phyloP scores from a whole-genome alignment of 1,140 invertebrate species.

The Drosophila hydei region DNA sequence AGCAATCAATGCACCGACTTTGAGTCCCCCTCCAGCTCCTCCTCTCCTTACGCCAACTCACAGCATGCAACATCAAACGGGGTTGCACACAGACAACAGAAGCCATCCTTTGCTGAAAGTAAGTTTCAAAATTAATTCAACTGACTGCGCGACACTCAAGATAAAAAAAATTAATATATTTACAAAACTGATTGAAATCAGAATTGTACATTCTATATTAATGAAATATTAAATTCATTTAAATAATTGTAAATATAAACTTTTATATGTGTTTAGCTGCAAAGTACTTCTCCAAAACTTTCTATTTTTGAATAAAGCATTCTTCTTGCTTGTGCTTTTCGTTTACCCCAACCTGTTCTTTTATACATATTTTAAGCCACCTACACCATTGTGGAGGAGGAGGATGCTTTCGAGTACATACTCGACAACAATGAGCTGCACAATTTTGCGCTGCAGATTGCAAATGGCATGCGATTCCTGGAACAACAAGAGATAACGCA shows the following conservation, averaged over 20 bases:
- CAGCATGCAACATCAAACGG: conserved; percentile 11
- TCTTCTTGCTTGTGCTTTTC: too few relatives aligned
- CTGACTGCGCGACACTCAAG: too few relatives aligned
- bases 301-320: too few relatives aligned
- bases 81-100: neutral
- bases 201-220: too few relatives aligned
- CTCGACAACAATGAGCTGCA: conserved; percentile 86
- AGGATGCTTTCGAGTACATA: conserved; percentile 78
- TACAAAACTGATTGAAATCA: too few relatives aligned
- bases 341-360: neutral
- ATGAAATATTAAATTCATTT: too few relatives aligned
- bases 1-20: conserved; percentile 45
- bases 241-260: too few relatives aligned
- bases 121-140: conserved; percentile 11
- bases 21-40: neutral
- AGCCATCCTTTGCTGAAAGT: conserved; percentile 70
- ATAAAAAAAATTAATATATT: too few relatives aligned
- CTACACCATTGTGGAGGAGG: conserved; percentile 67
- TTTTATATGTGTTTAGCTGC: too few relatives aligned
- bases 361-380: conserved; percentile 49
- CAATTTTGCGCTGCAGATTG: conserved; percentile 89
- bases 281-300: too few relatives aligned
- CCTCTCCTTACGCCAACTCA: neutral
- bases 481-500: conserved; percentile 88
- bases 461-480: conserved; percentile 88